Percentiles rank a stretch among this genome's conserved stretches.
These are phyloP conservation scores for Seriola dumerili DNA, from an alignment of 2,113 vertebrate genomes.

Conservation along the genomic window DNA sequence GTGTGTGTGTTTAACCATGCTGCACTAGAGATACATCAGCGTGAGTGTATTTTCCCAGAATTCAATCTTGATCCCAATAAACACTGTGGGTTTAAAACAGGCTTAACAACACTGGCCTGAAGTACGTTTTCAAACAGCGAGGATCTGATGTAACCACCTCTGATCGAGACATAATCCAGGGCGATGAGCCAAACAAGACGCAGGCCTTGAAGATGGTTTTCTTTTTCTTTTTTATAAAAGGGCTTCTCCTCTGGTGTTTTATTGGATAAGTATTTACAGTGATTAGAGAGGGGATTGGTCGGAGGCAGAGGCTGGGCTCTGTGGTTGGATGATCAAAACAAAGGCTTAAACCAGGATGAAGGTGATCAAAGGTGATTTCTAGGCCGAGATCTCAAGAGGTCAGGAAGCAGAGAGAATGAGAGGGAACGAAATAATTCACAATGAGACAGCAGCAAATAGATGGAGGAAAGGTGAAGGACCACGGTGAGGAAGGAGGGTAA, in stretches of 20 bases:
- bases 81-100: constrained; percentile 32
- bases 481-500: too few relatives aligned
- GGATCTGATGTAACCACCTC: constrained; percentile 35
- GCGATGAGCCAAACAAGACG: constrained; percentile 32
- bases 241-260: constrained; percentile 13
- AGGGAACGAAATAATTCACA: neutral
- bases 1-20: neutral
- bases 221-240: neutral
- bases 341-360: constrained; percentile 40
- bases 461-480: too few relatives aligned
- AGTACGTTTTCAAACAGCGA: constrained; percentile 29
- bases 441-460: neutral
- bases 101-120: constrained; percentile 37
- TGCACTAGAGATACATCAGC: neutral
- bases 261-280: constrained; percentile 35
- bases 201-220: constrained; percentile 25
- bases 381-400: neutral
- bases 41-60: constrained; percentile 22
- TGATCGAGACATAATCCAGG: constrained; percentile 41
- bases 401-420: neutral
- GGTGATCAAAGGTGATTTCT: constrained; percentile 40
- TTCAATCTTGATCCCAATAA: constrained; percentile 17
- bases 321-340: constrained; percentile 36
- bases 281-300: constrained; percentile 38
- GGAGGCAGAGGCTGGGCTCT: neutral